phyloP scores from a whole-genome alignment of 2,113 vertebrate species.

The Xiphorhynchus elegans region DNA sequence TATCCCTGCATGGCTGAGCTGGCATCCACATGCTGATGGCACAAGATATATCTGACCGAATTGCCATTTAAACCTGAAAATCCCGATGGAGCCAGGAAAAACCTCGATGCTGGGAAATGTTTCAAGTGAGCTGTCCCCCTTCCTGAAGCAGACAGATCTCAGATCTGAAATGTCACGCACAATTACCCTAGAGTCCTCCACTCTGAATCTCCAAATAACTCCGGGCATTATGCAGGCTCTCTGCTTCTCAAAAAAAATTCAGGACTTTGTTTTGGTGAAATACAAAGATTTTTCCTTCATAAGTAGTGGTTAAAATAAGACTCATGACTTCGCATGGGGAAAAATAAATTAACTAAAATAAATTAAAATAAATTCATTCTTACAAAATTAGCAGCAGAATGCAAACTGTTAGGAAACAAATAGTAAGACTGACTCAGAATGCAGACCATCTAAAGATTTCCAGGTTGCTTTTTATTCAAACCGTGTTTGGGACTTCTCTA shows the following conservation, averaged over 20 bases:
- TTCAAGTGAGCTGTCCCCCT: constrained; percentile 8
- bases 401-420: background rate
- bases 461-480: background rate
- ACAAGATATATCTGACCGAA: constrained; percentile 11
- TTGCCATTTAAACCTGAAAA: constrained; percentile 18
- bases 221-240: background rate
- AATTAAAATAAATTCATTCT: background rate
- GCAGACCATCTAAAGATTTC: background rate
- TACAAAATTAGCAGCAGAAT: background rate
- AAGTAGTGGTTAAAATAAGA: background rate
- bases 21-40: background rate
- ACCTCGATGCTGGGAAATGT: background rate
- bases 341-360: background rate
- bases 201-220: constrained; percentile 1
- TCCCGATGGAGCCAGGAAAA: background rate
- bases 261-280: background rate
- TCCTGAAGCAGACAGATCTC: background rate
- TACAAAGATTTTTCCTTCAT: background rate
- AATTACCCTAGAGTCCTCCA: constrained; percentile 17
- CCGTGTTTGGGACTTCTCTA: background rate
- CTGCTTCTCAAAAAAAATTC: background rate
- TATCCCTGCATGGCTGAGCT: background rate
- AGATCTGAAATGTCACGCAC: constrained; percentile 10
- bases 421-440: background rate
- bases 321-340: background rate